A percentile compares a stretch with the other conserved stretches of the same genome.
Evolutionary conservation across 2,888 invertebrate species (phyloP).

Genomic region (Diogma glabrata): DNA sequence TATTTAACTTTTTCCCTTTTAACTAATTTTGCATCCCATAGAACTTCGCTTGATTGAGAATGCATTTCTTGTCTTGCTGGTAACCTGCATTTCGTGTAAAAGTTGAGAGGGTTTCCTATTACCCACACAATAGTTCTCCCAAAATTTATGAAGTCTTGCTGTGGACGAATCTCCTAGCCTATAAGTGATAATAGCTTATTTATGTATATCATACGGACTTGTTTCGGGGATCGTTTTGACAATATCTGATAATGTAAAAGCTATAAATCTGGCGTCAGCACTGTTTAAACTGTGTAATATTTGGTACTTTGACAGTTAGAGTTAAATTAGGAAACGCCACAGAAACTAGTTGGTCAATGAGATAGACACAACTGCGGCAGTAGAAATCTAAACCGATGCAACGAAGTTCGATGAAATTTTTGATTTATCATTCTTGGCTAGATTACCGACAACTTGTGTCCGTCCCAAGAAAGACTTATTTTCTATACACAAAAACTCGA

Average conservation of each 20-base stretch:
- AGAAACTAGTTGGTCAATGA: too few relatives aligned
- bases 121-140: not conserved
- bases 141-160: not conserved
- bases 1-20: too few relatives aligned
- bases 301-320: not conserved
- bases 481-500: too few relatives aligned
- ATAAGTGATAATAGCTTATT: not conserved
- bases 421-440: too few relatives aligned
- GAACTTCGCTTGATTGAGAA: not conserved
- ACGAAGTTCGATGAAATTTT: too few relatives aligned
- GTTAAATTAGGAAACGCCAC: too few relatives aligned
- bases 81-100: not conserved
- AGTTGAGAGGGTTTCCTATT: not conserved
- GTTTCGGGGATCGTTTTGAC: not conserved
- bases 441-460: too few relatives aligned
- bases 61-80: not conserved
- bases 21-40: not conserved
- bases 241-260: not conserved
- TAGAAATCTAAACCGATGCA: too few relatives aligned
- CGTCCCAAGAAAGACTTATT: too few relatives aligned
- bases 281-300: not conserved
- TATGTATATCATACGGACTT: too few relatives aligned
- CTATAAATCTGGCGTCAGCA: too few relatives aligned
- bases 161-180: not conserved
- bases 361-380: too few relatives aligned